Base-by-base conservation (phyloP, 2,113 vertebrate species). In the Mustela lutreola region DNA sequence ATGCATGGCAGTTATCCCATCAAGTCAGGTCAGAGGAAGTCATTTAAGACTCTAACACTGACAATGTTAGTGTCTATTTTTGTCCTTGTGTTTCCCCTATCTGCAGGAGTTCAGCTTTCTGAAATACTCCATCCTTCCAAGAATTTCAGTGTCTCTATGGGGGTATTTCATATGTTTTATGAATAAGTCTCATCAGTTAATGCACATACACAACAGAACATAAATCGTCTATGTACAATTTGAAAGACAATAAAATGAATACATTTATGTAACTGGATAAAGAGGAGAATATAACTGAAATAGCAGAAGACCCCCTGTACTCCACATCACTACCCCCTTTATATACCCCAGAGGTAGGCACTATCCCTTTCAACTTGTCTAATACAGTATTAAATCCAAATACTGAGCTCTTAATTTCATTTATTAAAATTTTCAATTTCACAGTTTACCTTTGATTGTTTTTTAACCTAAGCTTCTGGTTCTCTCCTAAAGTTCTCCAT, bases 361-460 rank as follows among this genome's bases (percentile, higher is more conserved):
- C 36, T 39, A 33, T 45, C 48, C 14, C 28, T 39, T 76, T 84
- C 31, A 26, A 39, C 8, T 58, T 81, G 7, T 60, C 45, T 80
- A 58, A 70, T 70, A 36, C 12, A 18, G 26, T 50, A n/a, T 92
- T 84, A 48, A 60, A 70, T 84, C 26, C n/a, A 28, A n/a, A 33
- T 19, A 73, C 42, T 75, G 36, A 83, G 70, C 65, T 75, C 24
- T 70, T 82, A 53, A 89, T 33, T 84, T 97, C 1, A 39, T 39
- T 58, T 92, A 48, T 31, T 83, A 92, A 75, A 90, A 22, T 39
- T 85, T 82, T 87, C 1, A 2, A 12, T 91, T 85, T 82, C 24
- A 70, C 18, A 86, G 75, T 83, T 93, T 63, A 28, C 58, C 75
- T 92, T 95, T 91, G 26, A 83, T 28, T 80, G 80, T 88, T 50